A percentile compares a stretch with the other conserved stretches of the same genome.
phyloP scores from a whole-genome alignment of 2,797 vertebrate genomes.

The Paratrypauchen microcephalus region DNA sequence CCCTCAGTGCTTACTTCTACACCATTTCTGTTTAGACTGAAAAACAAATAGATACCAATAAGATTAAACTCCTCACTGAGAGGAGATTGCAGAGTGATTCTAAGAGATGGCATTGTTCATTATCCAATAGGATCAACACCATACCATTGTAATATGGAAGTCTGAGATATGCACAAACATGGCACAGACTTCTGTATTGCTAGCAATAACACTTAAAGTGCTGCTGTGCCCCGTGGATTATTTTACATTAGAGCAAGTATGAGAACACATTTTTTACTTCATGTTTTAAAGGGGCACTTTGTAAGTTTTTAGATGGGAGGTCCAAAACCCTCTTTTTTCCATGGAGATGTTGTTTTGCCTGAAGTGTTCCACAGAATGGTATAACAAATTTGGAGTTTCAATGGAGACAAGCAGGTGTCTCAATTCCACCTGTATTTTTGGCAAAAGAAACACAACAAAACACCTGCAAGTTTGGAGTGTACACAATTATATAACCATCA shows the following conservation, averaged over 20 bases:
- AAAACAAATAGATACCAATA: slow-evolving; percentile 29
- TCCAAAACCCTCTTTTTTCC: not conserved
- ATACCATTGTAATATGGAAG: slow-evolving; percentile 39
- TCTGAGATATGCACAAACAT: slow-evolving; percentile 32
- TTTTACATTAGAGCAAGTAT: not conserved
- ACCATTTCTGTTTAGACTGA: slow-evolving; percentile 22
- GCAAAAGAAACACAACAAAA: no score
- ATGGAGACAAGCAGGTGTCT: not conserved
- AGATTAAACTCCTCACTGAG: slow-evolving; percentile 19
- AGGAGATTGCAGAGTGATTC: slow-evolving; percentile 20
- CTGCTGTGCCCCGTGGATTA: not conserved
- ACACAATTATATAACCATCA: no score
- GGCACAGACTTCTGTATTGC: slow-evolving; percentile 24
- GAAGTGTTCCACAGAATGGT: not conserved
- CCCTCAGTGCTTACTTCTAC: slow-evolving; percentile 10
- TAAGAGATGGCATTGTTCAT: slow-evolving; percentile 28
- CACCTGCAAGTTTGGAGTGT: no score
- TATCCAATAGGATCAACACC: slow-evolving; percentile 46
- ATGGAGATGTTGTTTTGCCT: not conserved
- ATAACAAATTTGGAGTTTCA: not conserved
- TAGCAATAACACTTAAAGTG: slow-evolving; percentile 4
- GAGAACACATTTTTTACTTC: not conserved
- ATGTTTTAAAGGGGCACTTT: not conserved
- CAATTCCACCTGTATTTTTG: not conserved
- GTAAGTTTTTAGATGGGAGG: not conserved